Percentiles rank a stretch among this genome's conserved stretches.
phyloP scores from a whole-genome alignment of 2,113 vertebrate genomes.

The Anoplopoma fimbria region DNA sequence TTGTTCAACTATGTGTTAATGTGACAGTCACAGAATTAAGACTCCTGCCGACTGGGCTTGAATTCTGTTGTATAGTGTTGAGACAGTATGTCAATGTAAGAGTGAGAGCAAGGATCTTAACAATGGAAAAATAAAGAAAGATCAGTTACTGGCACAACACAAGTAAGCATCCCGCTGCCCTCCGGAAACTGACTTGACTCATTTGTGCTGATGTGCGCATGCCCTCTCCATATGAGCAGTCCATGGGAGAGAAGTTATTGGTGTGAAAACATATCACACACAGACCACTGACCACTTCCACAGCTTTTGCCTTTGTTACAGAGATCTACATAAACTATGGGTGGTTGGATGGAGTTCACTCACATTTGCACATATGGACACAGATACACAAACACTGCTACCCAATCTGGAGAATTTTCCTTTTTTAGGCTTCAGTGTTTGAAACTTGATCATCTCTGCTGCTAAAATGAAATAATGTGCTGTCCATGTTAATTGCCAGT shows the following conservation, averaged over 20 bases:
- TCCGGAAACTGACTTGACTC: slow-evolving; percentile 49
- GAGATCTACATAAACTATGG: slow-evolving; percentile 48
- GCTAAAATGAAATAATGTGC: slow-evolving; percentile 41
- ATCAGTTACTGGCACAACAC: slow-evolving; percentile 26
- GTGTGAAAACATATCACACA: slow-evolving; percentile 37
- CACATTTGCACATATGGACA: slow-evolving; percentile 54
- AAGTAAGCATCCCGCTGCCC: not conserved
- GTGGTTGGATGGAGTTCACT: slow-evolving; percentile 48
- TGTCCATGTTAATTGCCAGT: slow-evolving; percentile 39
- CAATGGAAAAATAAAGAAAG: slow-evolving; percentile 42
- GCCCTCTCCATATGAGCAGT: slow-evolving; percentile 17
- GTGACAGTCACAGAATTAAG: not conserved
- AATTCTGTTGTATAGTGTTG: not conserved
- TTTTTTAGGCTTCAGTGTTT: slow-evolving; percentile 14
- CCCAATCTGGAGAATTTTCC: slow-evolving; percentile 24
- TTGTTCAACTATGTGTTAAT: slow-evolving; percentile 5
- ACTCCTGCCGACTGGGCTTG: not conserved
- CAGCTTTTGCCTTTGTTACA: slow-evolving; percentile 60
- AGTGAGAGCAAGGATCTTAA: slow-evolving; percentile 35
- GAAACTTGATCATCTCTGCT: slow-evolving; percentile 58
- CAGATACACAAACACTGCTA: slow-evolving; percentile 53
- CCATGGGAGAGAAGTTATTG: slow-evolving; percentile 14
- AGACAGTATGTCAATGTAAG: not conserved
- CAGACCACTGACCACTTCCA: slow-evolving; percentile 35
- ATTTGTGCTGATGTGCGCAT: slow-evolving; percentile 40